Conservation (phyloP, 2,888 invertebrate species). For the Gastrophysa polygoni region DNA sequence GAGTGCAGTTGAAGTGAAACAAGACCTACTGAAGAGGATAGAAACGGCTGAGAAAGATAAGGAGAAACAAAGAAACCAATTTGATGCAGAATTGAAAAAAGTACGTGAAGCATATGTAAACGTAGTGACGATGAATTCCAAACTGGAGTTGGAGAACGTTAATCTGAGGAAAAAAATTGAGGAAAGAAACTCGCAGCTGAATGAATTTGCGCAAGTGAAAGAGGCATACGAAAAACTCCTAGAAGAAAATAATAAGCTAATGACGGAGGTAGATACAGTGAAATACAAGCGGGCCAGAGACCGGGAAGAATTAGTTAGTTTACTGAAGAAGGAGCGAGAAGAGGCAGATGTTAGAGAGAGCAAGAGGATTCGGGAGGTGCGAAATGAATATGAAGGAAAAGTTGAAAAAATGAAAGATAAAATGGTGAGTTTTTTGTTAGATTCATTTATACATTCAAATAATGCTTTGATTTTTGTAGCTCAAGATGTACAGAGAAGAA, state of each 20-base stretch:
- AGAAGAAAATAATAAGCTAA: slow-evolving; percentile 54
- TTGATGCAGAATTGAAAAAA: slow-evolving; percentile 33
- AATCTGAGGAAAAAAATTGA: slow-evolving; percentile 44
- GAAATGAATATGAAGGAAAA: slow-evolving; percentile 74
- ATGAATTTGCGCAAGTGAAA: slow-evolving; percentile 43
- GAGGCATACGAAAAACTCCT: slow-evolving; percentile 55
- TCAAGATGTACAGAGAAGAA: slow-evolving; percentile 69
- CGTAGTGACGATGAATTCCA: slow-evolving; percentile 49
- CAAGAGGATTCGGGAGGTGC: slow-evolving; percentile 62
- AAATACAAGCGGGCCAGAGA: slow-evolving; percentile 53
- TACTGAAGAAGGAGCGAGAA: slow-evolving; percentile 50
- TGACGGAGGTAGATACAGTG: slow-evolving; percentile 54
- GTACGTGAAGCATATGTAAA: slow-evolving; percentile 50
- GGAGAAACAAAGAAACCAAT: slow-evolving; percentile 29
- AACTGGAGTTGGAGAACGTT: slow-evolving; percentile 50
- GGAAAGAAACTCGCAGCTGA: slow-evolving; percentile 43
- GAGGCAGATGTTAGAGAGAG: slow-evolving; percentile 50
- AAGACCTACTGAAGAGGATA: slow-evolving; percentile 40
- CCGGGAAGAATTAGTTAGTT: slow-evolving; percentile 52
- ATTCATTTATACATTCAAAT: not conserved
- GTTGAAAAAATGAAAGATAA: slow-evolving; percentile 79
- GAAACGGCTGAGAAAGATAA: slow-evolving; percentile 41
- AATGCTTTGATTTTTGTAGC: slow-evolving; percentile 54
- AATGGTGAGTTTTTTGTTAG: slow-evolving; percentile 68
- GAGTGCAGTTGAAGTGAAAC: slow-evolving; percentile 42